Percentiles rank a stretch among this genome's conserved stretches.
These are phyloP conservation scores for Sciurus carolinensis DNA, from an alignment of 2,797 vertebrate genomes.

Conservation along the genomic window DNA sequence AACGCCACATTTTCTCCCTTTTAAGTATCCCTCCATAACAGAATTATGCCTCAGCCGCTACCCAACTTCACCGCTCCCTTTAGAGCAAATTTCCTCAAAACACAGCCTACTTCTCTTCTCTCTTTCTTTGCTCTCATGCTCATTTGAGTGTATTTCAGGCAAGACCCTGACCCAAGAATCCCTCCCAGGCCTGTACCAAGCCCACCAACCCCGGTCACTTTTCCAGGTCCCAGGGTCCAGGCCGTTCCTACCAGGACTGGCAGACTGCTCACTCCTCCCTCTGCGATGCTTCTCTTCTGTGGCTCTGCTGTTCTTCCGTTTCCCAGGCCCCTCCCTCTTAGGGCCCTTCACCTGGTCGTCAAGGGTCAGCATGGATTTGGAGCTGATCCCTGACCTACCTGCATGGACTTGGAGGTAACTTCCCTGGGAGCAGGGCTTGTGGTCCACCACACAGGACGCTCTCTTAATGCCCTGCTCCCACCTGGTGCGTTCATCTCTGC, in stretches of 20 bases:
- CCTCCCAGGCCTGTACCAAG: neutral
- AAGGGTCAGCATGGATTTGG: neutral
- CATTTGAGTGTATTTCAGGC: neutral
- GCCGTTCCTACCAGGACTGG: neutral
- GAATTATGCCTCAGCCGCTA: neutral
- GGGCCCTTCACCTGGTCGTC: neutral
- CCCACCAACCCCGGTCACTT: neutral
- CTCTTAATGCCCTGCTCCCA: too few species aligned
- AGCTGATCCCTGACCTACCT: neutral
- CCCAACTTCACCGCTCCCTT: neutral
- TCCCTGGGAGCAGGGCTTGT: neutral
- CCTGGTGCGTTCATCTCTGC: neutral
- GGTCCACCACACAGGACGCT: neutral
- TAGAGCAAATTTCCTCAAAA: neutral
- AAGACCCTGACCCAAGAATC: neutral
- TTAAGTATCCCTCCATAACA: neutral
- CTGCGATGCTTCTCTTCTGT: neutral
- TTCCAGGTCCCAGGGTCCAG: too few species aligned
- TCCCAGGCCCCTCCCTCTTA: neutral
- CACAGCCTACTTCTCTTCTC: neutral
- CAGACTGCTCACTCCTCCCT: neutral
- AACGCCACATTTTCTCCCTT: neutral
- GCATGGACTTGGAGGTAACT: accelerated
- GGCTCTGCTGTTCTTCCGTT: neutral
- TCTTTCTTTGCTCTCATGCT: neutral